Evolutionary conservation across 2,888 invertebrate genomes (phyloP).

Genomic region (Matsumyia berberina): DNA sequence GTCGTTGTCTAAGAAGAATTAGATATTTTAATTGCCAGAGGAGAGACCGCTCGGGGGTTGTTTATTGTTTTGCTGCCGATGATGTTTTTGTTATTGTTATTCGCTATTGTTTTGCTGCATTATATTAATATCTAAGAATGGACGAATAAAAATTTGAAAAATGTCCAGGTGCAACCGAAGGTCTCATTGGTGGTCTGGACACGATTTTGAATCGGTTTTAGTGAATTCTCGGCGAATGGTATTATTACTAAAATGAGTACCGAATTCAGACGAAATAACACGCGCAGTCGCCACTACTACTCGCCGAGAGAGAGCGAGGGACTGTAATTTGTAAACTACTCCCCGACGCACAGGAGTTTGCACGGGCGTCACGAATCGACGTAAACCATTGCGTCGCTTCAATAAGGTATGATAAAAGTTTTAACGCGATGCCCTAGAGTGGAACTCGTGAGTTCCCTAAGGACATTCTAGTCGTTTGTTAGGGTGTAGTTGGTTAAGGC

Average conservation of each 20-base stretch:
- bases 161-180: constrained; percentile 60
- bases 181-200: constrained; percentile 32
- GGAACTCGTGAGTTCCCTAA: constrained; percentile 82
- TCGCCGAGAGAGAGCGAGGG: constrained; percentile 9
- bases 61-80: constrained; percentile 69
- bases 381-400: constrained; percentile 60
- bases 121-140: constrained; percentile 27
- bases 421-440: constrained; percentile 81
- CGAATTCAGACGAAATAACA: constrained; percentile 55
- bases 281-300: constrained; percentile 48
- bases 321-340: constrained; percentile 73
- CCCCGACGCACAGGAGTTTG: constrained; percentile 71
- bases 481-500: constrained; percentile 28
- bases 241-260: constrained; percentile 68
- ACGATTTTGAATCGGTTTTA: constrained; percentile 51
- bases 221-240: constrained; percentile 48
- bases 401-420: constrained; percentile 75
- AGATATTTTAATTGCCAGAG: constrained; percentile 74
- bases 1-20: constrained; percentile 55
- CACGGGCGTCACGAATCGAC: constrained; percentile 61
- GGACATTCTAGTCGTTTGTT: constrained; percentile 77
- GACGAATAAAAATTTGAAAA: background rate
- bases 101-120: constrained; percentile 16
- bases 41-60: constrained; percentile 55
- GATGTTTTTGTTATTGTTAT: constrained; percentile 53